Evolutionary conservation across 1,140 invertebrate species (phyloP), one percentile per base, ranked within the genome.

Genomic region (Aphelenchoides besseyi): DNA sequence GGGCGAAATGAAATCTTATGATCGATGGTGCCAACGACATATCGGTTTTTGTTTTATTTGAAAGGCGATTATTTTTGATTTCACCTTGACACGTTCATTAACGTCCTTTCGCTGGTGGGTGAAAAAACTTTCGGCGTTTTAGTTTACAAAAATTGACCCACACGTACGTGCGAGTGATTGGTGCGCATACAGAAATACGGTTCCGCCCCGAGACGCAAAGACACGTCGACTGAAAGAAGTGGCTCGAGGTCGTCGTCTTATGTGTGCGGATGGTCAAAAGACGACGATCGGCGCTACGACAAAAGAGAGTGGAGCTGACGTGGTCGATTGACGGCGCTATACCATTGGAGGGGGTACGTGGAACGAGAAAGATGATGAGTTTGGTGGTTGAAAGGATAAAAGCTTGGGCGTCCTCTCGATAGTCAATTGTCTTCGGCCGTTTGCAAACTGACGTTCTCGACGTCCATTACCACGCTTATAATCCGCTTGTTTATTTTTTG

Each of bases 1-100:
- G n/a, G n/a, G n/a, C n/a, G 12, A 48, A 48, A 48, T 16, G 23
- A 48, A 12, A 23, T 48, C 12, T 48, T 12, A 12, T 48, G 41
- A 48, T 48, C 23, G 41, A 48, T 48, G 41, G 41, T 48, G 41
- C 41, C 41, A 48, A 48, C 41, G 41, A 23, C 41, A 23, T 12
- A 48, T 23, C 23, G 41, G n/a, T n/a, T 48, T 48, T 48, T 23
- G 41, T 12, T 23, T 48, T 48, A 12, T 48, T 48, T 23, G 41
- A 23, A 23, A 12, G 41, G n/a, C n/a, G 12, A 48, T 48, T 48
- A 12, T 23, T 12, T 23, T 23, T 12, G 41, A 12, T 48, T 48
- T 48, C 41, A 48, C 41, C 41, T 48, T 48, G 41, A 48, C 41
- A 48, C 41, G 41, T 48, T 48, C 41, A 48, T 48, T 48, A 48